These are phyloP conservation scores for Caenorhabditis drosophilae DNA, from an alignment of 2,888 invertebrate species.

Conservation along the genomic window DNA sequence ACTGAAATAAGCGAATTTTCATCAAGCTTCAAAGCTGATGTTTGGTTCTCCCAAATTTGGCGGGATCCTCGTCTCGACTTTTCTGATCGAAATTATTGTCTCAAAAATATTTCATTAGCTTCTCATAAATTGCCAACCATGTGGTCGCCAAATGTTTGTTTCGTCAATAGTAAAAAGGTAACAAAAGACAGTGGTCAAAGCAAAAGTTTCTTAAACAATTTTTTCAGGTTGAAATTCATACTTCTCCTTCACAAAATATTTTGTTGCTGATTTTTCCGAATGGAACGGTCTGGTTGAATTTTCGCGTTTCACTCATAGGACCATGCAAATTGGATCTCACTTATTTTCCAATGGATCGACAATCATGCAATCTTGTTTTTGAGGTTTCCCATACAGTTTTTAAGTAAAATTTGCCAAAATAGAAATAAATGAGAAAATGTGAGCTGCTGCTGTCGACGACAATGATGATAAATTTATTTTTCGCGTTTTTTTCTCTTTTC, in stretches of 20 bases:
- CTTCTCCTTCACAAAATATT: constrained; percentile 67
- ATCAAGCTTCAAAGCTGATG: constrained; percentile 66
- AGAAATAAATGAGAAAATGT: too few relatives aligned
- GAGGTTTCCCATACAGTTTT: too few relatives aligned
- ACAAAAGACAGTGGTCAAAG: not conserved
- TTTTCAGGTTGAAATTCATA: constrained; percentile 64
- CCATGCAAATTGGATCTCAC: constrained; percentile 67
- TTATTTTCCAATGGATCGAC: constrained; percentile 68
- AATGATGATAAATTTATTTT: too few relatives aligned
- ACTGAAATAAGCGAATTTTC: constrained; percentile 68
- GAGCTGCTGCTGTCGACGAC: too few relatives aligned
- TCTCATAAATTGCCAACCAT: constrained; percentile 65
- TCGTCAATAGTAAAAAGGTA: constrained; percentile 69
- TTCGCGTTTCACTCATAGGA: constrained; percentile 60
- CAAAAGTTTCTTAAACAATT: not conserved
- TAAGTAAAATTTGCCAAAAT: too few relatives aligned
- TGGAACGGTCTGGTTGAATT: constrained; percentile 67
- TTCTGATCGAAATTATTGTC: constrained; percentile 60
- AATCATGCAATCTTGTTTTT: constrained; percentile 67
- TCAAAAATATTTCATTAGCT: constrained; percentile 66
- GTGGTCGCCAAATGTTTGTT: constrained; percentile 69
- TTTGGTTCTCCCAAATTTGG: constrained; percentile 69
- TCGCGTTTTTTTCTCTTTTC: too few relatives aligned
- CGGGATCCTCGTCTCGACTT: constrained; percentile 66
- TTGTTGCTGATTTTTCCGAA: constrained; percentile 68